Base-by-base conservation (phyloP, 2,113 vertebrate genomes). In the Corydoras maculifer region DNA sequence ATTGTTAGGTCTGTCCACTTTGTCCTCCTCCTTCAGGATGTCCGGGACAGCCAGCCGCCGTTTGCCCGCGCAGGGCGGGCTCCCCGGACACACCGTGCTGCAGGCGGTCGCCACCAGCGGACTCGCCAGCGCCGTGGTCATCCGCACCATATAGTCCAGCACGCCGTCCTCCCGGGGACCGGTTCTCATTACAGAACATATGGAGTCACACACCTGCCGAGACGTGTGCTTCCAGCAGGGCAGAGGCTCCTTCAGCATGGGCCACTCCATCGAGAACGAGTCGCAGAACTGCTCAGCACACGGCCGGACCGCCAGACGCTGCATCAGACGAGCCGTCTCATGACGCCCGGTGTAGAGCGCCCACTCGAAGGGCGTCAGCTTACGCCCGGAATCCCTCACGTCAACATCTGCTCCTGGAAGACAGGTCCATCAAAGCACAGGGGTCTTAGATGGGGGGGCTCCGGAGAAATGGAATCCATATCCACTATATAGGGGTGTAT, bases 211-310 rank as follows among this genome's bases (percentile, higher is more conserved):
- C 58, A 90, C 3, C 59, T 70, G 6, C 55, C 85, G 72, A 77
- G 88, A 0, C 75, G 85, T 55, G 88, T 80, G 86, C 75, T 87
- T 88, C 85, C 91, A 82, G 69, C 92, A 96, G 79, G 80, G 86
- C 73, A 87, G 92, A 65, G 92, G 90, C 74, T 93, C 91, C 11
- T 88, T 83, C 71, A 92, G 77, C 82, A 86, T 81, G 15, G 92
- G 93, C 92, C 95, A 93, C 82, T 95, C 94, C 6, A 86, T 87
- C 53, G 79, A 77, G 81, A 92, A 98, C 10, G 89, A 86, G 48
- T 91, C 89, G 75, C 91, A 91, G 68, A 97, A 90, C 86, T 98
- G 96, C 79, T 97, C 93, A 0, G 97, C 86, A 71, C 91, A 93
- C 0, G 97, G 95, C 15, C 82, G 89, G 11, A 88, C 82, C 90